Percentiles rank a stretch among this genome's conserved stretches.
Conservation (phyloP, 1,140 invertebrate species). For the Teleopsis dalmanni region DNA sequence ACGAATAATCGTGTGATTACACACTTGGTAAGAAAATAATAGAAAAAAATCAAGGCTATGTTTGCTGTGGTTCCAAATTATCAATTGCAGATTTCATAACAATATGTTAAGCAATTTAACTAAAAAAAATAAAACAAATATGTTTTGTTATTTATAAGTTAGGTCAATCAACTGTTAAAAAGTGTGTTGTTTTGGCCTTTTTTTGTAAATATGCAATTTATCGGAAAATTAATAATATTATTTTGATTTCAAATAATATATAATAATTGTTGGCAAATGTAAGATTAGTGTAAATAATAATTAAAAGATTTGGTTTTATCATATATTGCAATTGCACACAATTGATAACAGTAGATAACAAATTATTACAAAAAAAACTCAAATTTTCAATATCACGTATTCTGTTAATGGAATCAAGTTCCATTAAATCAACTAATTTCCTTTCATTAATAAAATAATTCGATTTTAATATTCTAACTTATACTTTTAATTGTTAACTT, state of each 20-base stretch:
- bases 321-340: no score
- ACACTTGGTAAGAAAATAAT: constrained; percentile 11
- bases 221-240: no score
- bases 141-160: background rate
- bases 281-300: no score
- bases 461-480: no score
- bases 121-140: constrained; percentile 5
- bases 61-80: background rate
- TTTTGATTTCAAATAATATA: no score
- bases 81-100: background rate
- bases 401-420: no score
- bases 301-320: no score
- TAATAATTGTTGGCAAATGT: no score
- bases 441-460: no score
- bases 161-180: background rate
- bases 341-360: background rate
- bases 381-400: no score
- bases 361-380: background rate
- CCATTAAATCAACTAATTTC: background rate
- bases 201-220: no score
- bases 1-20: constrained; percentile 6
- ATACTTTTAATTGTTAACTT: no score
- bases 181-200: constrained; percentile 7
- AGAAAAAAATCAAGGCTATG: constrained; percentile 1
- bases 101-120: constrained; percentile 2